Base-by-base conservation (phyloP, 2,888 invertebrate genomes). In the Cylindroiulus punctatus region DNA sequence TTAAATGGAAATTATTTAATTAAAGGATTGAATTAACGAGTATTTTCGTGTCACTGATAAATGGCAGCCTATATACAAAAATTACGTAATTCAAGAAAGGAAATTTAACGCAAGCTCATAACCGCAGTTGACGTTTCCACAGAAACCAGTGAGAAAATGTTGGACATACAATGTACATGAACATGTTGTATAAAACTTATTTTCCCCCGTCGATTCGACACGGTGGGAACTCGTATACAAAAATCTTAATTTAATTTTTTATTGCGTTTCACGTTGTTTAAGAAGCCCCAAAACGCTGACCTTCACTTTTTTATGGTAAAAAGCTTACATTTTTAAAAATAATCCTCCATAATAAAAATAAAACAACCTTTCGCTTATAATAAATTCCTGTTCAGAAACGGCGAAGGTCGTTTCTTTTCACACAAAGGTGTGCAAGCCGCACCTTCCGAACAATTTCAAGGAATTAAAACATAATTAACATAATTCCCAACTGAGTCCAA, bases 1-100 rank as follows among this genome's bases (percentile, higher is more conserved):
- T 76, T 76, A 76, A 76, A 76, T 76, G 76, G 76, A 76, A 76
- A 76, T 76, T 76, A 76, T 76, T 76, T 76, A 76, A 76, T 76
- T 76, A 76, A 76, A 76, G 26, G 76, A 76, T 76, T 76, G 76
- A 76, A 76, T 76, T 76, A 76, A 76, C 30, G 76, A 76, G 76
- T 76, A 76, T 76, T 76, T 76, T 76, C 26, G 30, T 76, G 76
- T 76, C 76, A 76, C 76, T 76, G 76, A 76, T 76, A 76, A 76
- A 76, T 76, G 3, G 76, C 76, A 76, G 76, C 76, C 65, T 30
- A 76, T 14, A 76, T 76, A 30, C 76, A 76, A 76, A 76, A 76
- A 76, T 76, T 76, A 76, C 76, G 14, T 76, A 76, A 76, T 76
- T 76, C 30, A 26, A 65, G 65, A 76, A 76, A 76, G 10, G 76